Conservation (phyloP, 2,888 invertebrate genomes). For the Pyrrhia umbra region DNA sequence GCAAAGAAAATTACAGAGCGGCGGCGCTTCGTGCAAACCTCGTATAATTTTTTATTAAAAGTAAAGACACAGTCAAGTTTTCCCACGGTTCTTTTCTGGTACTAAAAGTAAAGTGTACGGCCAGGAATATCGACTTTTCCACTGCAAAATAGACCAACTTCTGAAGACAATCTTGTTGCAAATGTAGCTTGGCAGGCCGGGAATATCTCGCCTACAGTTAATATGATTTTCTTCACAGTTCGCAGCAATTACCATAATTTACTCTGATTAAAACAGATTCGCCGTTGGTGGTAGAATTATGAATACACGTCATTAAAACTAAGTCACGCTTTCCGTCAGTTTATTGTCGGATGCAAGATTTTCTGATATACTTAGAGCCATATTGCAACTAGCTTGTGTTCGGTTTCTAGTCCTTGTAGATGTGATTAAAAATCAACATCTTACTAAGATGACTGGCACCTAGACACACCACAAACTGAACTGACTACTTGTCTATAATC, state of each 20-base stretch:
- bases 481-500: no score
- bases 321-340: no score
- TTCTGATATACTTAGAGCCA: no score
- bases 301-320: neutral
- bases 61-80: conserved; percentile 49
- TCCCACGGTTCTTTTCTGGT: conserved; percentile 48
- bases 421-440: no score
- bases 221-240: conserved; percentile 40
- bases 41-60: conserved; percentile 48
- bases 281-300: conserved; percentile 28
- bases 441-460: no score
- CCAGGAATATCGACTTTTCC: conserved; percentile 42
- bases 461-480: no score
- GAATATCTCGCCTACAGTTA: conserved; percentile 30
- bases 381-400: no score
- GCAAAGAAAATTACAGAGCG: conserved; percentile 49
- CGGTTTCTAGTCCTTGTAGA: no score
- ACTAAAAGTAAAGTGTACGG: conserved; percentile 53
- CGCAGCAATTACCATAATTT: conserved; percentile 40
- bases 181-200: conserved; percentile 23
- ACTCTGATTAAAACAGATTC: conserved; percentile 34
- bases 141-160: conserved; percentile 44
- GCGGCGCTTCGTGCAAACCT: conserved; percentile 13
- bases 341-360: neutral
- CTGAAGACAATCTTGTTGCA: conserved; percentile 45